Evolutionary conservation across 1,140 invertebrate genomes (phyloP), one percentile per base, ranked within the genome.

Genomic region (Pogonomyrmex californicus): DNA sequence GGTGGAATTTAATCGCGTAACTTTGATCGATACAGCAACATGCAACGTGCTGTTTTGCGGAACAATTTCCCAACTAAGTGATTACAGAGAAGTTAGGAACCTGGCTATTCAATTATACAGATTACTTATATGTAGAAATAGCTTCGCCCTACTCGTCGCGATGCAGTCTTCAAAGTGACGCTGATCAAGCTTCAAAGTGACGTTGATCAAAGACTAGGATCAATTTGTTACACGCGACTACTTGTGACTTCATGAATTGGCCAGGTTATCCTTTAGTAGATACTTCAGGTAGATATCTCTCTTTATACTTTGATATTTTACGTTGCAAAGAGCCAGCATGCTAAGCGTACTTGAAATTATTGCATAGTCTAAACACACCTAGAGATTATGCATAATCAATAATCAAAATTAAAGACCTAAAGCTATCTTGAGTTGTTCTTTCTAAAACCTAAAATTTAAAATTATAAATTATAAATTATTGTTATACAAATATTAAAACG

Each of bases 81-180:
- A 83, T 83, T 83, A 75, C 79, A 75, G 79, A 60, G 68, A 83
- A 83, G 79, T 83, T 83, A 71, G 68, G 7, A 33, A 54, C 17
- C 33, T 44, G 79, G 54, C 68, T 60, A 83, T 83, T 83, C 79
- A 83, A 83, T 83, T 83, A 75, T 75, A 83, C 68, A 83, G 79
- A 83, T 83, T 71, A 70, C 68, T 83, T 83, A 83, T 83, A 83
- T 83, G 68, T 83, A 83, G 79, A 83, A 83, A 83, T 83, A 75
- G 54, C 79, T 83, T 73, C n/a, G 68, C 68, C 23, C 23, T 73
- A 73, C 68, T 83, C 79, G 68, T 83, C 79, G 68, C 68, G 68
- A 71, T 38, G 54, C 33, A 75, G 33, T 33, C 68, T 60, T 83
- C 79, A 83, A 83, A 83, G 79, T 83, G 79, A 83, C 79, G 79